Base-by-base conservation (phyloP, 2,797 vertebrate species). In the Hozukius guyotensis region DNA sequence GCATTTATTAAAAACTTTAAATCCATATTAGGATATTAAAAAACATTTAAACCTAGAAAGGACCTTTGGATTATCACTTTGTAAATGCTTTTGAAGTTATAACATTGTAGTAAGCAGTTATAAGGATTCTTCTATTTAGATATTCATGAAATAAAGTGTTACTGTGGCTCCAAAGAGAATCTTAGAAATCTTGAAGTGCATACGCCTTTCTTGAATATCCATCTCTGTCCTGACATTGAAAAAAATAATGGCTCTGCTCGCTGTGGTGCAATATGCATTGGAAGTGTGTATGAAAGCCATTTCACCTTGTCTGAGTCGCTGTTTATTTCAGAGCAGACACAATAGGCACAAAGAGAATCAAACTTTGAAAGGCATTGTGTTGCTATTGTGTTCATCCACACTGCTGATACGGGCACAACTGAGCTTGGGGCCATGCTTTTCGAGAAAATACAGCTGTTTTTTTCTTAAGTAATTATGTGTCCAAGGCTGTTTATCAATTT, bases 401-500 rank as follows among this genome's bases (percentile, higher is more conserved):
- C 53, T 13, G 72, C 66, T 56, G 74, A 81, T 49, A 63, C n/a
- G 38, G 27, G 22, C 34, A 31, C 42, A n/a, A 22, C 31, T 68
- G 57, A 74, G 73, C 67, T 69, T 24, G 1, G 52, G 81, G 53
- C 36, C 52, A 57, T 27, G 53, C 56, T 72, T 78, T 25, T 38
- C 29, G 6, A 70, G 8, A 72, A 69, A 76, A 72, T 22, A 59
- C 29, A 18, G 46, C 5, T 62, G 6, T 3, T 53, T 60, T 75
- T 61, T 32, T 71, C 34, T 59, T 25, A 25, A 46, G 56, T 78
- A 76, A 84, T 82, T 76, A 79, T 64, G 60, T 68, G 72, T 80
- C 69, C 71, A 80, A 75, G 67, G 75, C 68, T 73, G 72, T 86
- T 61, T 18, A 81, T 75, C 69, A 74, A 67, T 77, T 82, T 52